These are phyloP conservation scores for Bergia puertoricense DNA, from an alignment of 92 coral and sea anemone species.

Conservation along the genomic window DNA sequence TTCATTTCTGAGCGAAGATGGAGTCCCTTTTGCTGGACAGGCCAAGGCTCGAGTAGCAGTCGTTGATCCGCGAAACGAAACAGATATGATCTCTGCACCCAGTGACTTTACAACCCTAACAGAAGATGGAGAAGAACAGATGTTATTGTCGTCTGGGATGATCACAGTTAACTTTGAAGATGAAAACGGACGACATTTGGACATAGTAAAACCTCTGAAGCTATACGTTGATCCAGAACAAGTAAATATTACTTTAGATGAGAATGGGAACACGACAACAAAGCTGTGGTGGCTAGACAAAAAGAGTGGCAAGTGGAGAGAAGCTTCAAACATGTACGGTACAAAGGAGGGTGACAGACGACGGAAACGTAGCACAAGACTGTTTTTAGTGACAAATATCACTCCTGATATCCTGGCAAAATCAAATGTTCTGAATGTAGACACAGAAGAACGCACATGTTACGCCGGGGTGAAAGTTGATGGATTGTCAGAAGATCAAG, in stretches of 20 bases:
- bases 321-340: neutral
- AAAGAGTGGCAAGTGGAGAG: conserved; percentile 58
- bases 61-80: conserved; percentile 55
- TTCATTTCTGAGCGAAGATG: conserved; percentile 38
- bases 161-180: conserved; percentile 46
- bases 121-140: conserved; percentile 58
- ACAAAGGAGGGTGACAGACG: neutral
- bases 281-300: conserved; percentile 59
- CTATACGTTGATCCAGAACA: conserved; percentile 48
- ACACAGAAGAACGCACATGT: neutral
- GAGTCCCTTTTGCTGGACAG: conserved; percentile 46
- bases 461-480: neutral
- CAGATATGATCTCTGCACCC: conserved; percentile 46
- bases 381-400: neutral
- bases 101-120: conserved; percentile 58
- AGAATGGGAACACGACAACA: conserved; percentile 6
- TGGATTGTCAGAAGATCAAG: neutral
- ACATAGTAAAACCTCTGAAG: conserved; percentile 29
- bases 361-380: neutral
- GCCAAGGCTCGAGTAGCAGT: conserved; percentile 43
- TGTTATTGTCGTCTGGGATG: conserved; percentile 52
- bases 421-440: neutral
- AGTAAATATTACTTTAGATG: conserved; percentile 13
- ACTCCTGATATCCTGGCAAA: conserved; percentile 1
- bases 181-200: conserved; percentile 41